These are phyloP conservation scores for Ariolimax columbianus DNA, from an alignment of 2,888 invertebrate species.

Conservation along the genomic window DNA sequence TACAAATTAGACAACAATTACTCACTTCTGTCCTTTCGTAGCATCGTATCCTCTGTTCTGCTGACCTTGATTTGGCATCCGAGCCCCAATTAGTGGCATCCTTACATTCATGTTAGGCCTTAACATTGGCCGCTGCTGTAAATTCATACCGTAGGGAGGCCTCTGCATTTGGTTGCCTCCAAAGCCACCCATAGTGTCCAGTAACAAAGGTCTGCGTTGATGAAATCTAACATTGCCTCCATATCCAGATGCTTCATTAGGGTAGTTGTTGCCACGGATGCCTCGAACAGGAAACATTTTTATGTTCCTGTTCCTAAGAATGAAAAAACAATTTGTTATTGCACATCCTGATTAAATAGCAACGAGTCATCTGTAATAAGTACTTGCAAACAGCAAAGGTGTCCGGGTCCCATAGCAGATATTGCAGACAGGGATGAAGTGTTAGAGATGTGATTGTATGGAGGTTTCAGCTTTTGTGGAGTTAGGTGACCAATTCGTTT, in stretches of 20 bases:
- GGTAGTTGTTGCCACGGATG: background rate
- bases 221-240: background rate
- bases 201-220: background rate
- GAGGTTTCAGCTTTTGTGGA: too few relatives aligned
- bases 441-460: too few relatives aligned
- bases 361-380: too few relatives aligned
- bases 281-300: slow-evolving; percentile 15
- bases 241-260: background rate
- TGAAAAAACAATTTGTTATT: background rate
- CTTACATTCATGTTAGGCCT: background rate
- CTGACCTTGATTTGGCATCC: background rate
- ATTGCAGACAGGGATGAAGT: too few relatives aligned
- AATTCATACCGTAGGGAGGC: background rate
- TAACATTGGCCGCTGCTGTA: background rate
- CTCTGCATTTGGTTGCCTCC: background rate
- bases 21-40: background rate
- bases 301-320: background rate
- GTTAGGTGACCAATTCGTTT: too few relatives aligned
- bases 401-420: too few relatives aligned
- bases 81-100: background rate
- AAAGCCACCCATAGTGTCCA: background rate
- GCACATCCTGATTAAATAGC: background rate
- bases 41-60: background rate
- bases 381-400: too few relatives aligned
- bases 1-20: background rate